Conservation (phyloP, 2,888 invertebrate genomes). For the Himalopsyche kuldschensis region DNA sequence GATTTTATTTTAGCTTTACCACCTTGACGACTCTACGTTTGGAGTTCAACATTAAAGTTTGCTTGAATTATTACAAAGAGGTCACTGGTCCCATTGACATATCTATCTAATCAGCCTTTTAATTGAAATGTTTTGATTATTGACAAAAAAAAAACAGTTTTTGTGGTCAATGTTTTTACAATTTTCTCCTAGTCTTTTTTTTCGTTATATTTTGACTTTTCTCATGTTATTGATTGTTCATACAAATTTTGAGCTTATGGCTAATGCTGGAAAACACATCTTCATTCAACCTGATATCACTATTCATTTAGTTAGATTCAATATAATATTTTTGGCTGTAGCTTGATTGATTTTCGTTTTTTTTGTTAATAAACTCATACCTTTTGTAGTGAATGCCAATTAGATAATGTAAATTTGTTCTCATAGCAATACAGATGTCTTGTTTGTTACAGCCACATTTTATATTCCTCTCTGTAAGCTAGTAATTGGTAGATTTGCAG, state of each 20-base stretch:
- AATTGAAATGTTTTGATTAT: not conserved
- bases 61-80: too few species aligned
- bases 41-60: too few species aligned
- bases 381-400: not conserved
- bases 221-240: not conserved
- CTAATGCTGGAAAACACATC: not conserved
- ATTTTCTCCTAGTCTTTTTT: not conserved
- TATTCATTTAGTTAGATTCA: not conserved
- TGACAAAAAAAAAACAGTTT: not conserved
- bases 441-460: not conserved
- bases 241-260: not conserved
- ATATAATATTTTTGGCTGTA: not conserved
- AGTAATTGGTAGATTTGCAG: not conserved
- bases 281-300: not conserved
- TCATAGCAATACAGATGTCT: not conserved
- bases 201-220: not conserved
- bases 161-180: not conserved
- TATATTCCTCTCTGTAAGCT: not conserved
- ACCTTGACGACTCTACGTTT: not conserved
- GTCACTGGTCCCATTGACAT: too few species aligned
- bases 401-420: not conserved
- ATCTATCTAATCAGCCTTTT: too few species aligned
- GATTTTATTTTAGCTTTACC: not conserved
- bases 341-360: not conserved
- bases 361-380: not conserved